Base-by-base conservation (phyloP, 2,113 vertebrate genomes). In the Lycaon pictus region DNA sequence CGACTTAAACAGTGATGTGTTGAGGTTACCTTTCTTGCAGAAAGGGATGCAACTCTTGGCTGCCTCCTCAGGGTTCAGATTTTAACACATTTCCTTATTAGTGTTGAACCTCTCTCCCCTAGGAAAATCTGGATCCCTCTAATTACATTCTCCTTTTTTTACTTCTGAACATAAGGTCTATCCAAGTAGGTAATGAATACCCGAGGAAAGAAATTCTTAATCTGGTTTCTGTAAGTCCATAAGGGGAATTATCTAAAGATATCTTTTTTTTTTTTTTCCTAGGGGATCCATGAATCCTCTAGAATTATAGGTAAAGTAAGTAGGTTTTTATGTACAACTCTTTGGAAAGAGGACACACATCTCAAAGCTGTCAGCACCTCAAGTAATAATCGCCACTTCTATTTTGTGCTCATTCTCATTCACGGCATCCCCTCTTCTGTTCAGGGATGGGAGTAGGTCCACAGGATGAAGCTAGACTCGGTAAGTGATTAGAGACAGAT, bases 1-100 rank as follows among this genome's bases (percentile, higher is more conserved):
- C 82, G 35, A 69, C 16, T 71, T 81, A 81, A 91, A 76, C 48
- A 77, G 48, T 72, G 20, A 63, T 87, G 1, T 27, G 1, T 77
- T 60, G 15, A 90, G 22, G 25, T 76, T 62, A 60, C 4, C 4
- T 37, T 76, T n/a, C 15, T 69, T 93, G 83, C 51, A 95, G 56
- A 95, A 92, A 90, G 72, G 9, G 29, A 95, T 62, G 32, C 3
- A 48, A 74, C 32, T 65, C 23, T 95, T 89, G 43, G 9, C 48
- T 48, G 25, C 83, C 43, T 16, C 67, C 48, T 84, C 63, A 35
- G 11, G 80, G 23, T 43, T 72, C 20, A 80, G 25, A 79, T 93
- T 90, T 95, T 93, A 63, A 81, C 3, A 87, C 62, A 95, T 92
- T 91, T 95, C 12, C 20, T 95, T 90, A 55, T 32, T 89, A 93